Conservation (phyloP, 37 sponge, comb jelly and placozoan species). For the Axinella damicornis region DNA sequence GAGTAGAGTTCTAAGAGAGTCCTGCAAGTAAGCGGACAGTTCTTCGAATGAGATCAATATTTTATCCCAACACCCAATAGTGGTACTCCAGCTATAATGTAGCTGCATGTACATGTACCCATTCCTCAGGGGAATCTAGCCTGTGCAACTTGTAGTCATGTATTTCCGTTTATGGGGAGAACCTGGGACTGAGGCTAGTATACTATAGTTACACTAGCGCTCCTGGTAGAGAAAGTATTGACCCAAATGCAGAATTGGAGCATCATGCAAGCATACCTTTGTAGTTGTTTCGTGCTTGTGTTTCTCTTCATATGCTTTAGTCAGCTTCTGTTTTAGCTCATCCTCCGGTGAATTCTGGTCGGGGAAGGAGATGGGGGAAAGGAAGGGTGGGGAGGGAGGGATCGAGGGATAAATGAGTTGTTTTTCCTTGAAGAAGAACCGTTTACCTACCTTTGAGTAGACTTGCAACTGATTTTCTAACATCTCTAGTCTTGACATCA, state of each 20-base stretch:
- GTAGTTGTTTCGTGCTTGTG: conserved; percentile 47
- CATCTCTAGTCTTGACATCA: conserved; percentile 94
- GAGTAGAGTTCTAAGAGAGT: conserved; percentile 46
- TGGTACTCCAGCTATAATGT: too few species aligned
- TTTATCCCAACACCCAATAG: too few species aligned
- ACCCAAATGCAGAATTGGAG: too few species aligned
- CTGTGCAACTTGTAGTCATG: too few species aligned
- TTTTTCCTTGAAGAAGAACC: too few species aligned
- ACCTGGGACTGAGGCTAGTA: too few species aligned
- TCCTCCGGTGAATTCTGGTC: conserved; percentile 56
- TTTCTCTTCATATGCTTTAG: conserved; percentile 69
- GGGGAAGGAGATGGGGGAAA: neutral
- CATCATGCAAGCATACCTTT: too few species aligned
- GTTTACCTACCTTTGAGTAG: conserved; percentile 68
- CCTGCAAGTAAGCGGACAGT: conserved; percentile 10
- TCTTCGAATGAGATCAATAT: neutral
- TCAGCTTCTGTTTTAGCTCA: conserved; percentile 66
- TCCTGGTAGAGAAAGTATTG: too few species aligned
- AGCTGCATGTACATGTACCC: too few species aligned
- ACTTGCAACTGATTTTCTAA: conserved; percentile 94
- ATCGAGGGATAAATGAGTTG: neutral
- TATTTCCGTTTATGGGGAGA: too few species aligned
- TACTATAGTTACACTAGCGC: too few species aligned
- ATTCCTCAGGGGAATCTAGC: too few species aligned
- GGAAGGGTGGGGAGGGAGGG: conserved; percentile 8